These are phyloP conservation scores for Eumeta japonica DNA, from an alignment of 1,140 invertebrate genomes.

Conservation along the genomic window DNA sequence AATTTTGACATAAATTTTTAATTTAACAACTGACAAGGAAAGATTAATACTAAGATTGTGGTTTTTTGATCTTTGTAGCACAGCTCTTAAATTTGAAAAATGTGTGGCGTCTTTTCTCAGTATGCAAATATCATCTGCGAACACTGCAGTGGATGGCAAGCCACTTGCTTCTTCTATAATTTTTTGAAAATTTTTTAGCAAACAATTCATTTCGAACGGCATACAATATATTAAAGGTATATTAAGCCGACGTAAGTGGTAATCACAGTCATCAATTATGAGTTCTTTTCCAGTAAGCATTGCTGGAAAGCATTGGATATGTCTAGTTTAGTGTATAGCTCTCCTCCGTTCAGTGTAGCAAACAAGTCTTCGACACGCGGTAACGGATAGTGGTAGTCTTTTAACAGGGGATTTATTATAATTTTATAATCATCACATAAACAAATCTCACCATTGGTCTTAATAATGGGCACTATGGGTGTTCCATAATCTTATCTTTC, in stretches of 20 bases:
- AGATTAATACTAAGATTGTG: too few species aligned
- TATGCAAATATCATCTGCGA: conserved; percentile 20
- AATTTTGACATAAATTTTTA: too few species aligned
- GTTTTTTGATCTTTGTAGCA: conserved; percentile 2
- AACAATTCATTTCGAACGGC: conserved; percentile 19
- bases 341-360: conserved; percentile 16
- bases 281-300: conserved; percentile 14
- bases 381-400: conserved; percentile 16
- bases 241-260: conserved; percentile 26
- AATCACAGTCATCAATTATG: conserved; percentile 18
- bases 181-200: conserved; percentile 24
- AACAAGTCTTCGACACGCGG: conserved; percentile 16
- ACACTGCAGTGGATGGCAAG: conserved; percentile 11
- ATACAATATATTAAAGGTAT: conserved; percentile 21
- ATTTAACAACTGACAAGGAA: too few species aligned
- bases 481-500: conserved; percentile 12
- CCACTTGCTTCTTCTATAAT: conserved; percentile 19
- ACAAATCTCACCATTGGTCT: conserved; percentile 10
- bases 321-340: conserved; percentile 23
- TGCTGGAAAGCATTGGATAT: conserved; percentile 17
- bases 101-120: conserved; percentile 10
- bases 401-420: conserved; percentile 18
- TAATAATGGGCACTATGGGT: too few species aligned
- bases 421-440: conserved; percentile 19
- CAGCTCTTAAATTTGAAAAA: conserved; percentile 9